Conservation (phyloP, 2,888 invertebrate genomes). For the Apoderus coryli region DNA sequence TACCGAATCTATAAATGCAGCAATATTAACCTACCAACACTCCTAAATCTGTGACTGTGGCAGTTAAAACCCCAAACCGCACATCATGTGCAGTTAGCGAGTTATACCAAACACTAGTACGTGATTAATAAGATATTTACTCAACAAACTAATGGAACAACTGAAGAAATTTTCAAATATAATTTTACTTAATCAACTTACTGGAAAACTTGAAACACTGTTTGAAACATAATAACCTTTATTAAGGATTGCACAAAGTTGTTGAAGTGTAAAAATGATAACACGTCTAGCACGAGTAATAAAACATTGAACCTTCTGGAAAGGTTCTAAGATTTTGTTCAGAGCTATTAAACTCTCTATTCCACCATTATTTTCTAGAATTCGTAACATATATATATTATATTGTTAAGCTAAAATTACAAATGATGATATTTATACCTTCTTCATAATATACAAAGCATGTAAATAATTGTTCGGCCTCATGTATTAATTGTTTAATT, state of each 20-base stretch:
- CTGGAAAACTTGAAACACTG: constrained; percentile 27
- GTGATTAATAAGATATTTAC: too few species aligned
- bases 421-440: constrained; percentile 28
- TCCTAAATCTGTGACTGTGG: too few species aligned
- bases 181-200: constrained; percentile 17
- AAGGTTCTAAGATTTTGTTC: constrained; percentile 40
- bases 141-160: too few species aligned
- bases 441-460: constrained; percentile 54
- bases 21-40: too few species aligned
- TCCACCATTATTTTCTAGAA: constrained; percentile 24
- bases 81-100: too few species aligned
- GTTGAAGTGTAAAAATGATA: constrained; percentile 54
- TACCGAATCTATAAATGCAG: too few species aligned
- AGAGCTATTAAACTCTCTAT: constrained; percentile 29
- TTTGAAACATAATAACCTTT: constrained; percentile 31
- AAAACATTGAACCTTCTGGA: constrained; percentile 52
- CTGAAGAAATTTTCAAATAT: too few species aligned
- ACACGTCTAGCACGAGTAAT: constrained; percentile 56
- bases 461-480: constrained; percentile 49
- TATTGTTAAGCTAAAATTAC: too few species aligned
- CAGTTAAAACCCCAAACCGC: too few species aligned
- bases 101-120: too few species aligned
- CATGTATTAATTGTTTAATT: constrained; percentile 48
- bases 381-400: too few species aligned
- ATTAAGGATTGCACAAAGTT: constrained; percentile 55